A percentile compares a stretch with the other conserved stretches of the same genome.
Evolutionary conservation across 2,888 invertebrate genomes (phyloP).

Genomic region (Chouioia cunea): DNA sequence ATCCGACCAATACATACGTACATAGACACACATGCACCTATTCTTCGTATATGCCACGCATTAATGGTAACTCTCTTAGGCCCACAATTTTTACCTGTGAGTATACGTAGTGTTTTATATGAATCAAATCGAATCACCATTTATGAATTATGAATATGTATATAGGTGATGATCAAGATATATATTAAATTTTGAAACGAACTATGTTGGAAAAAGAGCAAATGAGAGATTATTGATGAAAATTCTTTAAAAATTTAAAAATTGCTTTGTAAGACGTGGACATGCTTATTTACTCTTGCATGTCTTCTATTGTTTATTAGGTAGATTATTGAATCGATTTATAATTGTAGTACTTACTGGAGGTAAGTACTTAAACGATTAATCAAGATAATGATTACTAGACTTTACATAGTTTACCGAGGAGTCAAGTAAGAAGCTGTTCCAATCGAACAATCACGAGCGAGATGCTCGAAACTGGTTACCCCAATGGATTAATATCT

Average conservation of each 20-base stretch:
- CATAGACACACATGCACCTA: conserved; percentile 3
- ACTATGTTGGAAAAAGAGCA: no score
- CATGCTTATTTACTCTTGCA: background rate
- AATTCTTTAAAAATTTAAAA: no score
- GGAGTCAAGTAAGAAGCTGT: no score
- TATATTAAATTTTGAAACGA: no score
- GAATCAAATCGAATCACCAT: conserved; percentile 6
- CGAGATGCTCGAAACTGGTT: no score
- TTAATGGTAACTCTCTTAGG: background rate
- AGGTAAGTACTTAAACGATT: conserved; percentile 9
- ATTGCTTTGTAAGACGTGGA: no score
- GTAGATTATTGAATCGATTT: background rate
- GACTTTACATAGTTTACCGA: no score
- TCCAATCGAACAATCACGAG: no score
- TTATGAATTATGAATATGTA: background rate
- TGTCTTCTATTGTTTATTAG: background rate
- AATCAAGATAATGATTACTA: no score
- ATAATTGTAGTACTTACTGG: background rate
- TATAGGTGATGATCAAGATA: background rate
- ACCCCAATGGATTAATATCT: no score
- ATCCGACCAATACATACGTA: conserved; percentile 55
- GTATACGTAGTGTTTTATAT: conserved; percentile 4
- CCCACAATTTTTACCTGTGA: no score
- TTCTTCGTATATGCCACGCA: background rate
- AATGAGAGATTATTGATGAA: no score